Conservation (phyloP, 2,888 invertebrate species). For the Euplexia lucipara region DNA sequence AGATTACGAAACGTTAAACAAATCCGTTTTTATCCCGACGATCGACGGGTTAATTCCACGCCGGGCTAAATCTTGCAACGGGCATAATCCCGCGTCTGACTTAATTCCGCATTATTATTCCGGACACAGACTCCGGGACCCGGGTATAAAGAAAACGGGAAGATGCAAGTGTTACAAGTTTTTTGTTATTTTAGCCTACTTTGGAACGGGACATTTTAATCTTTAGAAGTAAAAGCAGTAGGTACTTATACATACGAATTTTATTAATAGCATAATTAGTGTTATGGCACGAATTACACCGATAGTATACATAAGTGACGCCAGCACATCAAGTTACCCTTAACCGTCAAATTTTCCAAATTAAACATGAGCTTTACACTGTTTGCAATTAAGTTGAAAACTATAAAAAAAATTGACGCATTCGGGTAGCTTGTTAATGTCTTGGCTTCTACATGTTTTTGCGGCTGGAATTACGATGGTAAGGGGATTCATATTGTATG, state of each 20-base stretch:
- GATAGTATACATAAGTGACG: too few relatives aligned
- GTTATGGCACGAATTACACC: too few relatives aligned
- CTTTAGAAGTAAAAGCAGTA: background rate
- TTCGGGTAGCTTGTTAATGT: too few relatives aligned
- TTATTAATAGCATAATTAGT: background rate
- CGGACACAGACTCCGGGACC: slow-evolving; percentile 49
- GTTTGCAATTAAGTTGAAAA: too few relatives aligned
- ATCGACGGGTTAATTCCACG: slow-evolving; percentile 50
- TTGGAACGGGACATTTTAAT: slow-evolving; percentile 15
- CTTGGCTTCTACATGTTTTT: too few relatives aligned
- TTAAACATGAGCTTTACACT: too few relatives aligned
- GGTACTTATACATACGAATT: background rate
- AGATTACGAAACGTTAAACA: slow-evolving; percentile 41
- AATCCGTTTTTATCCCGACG: slow-evolving; percentile 48
- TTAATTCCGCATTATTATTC: slow-evolving; percentile 68
- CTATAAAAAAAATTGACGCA: too few relatives aligned
- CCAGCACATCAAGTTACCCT: too few relatives aligned
- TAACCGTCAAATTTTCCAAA: too few relatives aligned
- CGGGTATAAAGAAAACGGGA: slow-evolving; percentile 34
- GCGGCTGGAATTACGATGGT: too few relatives aligned
- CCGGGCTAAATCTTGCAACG: slow-evolving; percentile 37
- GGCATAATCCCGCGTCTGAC: slow-evolving; percentile 53
- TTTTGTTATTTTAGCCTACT: slow-evolving; percentile 31
- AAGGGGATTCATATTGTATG: too few relatives aligned
- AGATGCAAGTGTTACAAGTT: slow-evolving; percentile 46